phyloP scores from a whole-genome alignment of 2,888 invertebrate species.

The Drosophila acutilabella region DNA sequence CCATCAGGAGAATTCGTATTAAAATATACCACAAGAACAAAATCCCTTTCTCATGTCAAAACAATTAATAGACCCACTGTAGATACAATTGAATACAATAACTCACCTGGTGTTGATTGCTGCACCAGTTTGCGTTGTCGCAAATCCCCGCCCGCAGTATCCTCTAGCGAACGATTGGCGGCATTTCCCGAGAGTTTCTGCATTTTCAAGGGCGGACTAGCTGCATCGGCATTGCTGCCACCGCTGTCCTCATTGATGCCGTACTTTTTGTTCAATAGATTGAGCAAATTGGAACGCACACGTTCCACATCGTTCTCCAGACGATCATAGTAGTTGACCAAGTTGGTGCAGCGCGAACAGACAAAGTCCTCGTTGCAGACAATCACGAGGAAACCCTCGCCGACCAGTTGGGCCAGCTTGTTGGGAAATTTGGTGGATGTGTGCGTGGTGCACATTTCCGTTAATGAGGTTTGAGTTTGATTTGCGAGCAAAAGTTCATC shows the following conservation, averaged over 20 bases:
- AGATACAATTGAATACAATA: not conserved
- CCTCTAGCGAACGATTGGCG: conserved; percentile 70
- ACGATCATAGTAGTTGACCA: conserved; percentile 85
- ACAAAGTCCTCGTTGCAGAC: conserved; percentile 85
- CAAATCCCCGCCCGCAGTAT: conserved; percentile 57
- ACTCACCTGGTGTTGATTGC: conserved; percentile 78
- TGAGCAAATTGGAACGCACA: conserved; percentile 84
- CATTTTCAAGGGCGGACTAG: conserved; percentile 83
- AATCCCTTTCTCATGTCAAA: not conserved
- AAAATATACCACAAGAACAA: no score
- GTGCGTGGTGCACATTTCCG: conserved; percentile 84
- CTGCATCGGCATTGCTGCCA: conserved; percentile 43
- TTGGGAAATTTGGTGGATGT: conserved; percentile 85
- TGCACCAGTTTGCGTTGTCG: conserved; percentile 74
- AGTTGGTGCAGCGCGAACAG: conserved; percentile 85
- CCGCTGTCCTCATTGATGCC: conserved; percentile 83
- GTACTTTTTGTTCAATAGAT: conserved; percentile 84
- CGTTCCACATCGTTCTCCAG: conserved; percentile 85
- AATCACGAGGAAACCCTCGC: conserved; percentile 86
- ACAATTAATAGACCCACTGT: not conserved
- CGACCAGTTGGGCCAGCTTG: conserved; percentile 86
- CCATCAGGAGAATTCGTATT: not conserved
- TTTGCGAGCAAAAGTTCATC: conserved; percentile 82
- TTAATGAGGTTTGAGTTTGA: conserved; percentile 81
- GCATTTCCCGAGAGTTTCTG: conserved; percentile 82